phyloP scores from a whole-genome alignment of 2,113 vertebrate genomes.

The Agapornis roseicollis region DNA sequence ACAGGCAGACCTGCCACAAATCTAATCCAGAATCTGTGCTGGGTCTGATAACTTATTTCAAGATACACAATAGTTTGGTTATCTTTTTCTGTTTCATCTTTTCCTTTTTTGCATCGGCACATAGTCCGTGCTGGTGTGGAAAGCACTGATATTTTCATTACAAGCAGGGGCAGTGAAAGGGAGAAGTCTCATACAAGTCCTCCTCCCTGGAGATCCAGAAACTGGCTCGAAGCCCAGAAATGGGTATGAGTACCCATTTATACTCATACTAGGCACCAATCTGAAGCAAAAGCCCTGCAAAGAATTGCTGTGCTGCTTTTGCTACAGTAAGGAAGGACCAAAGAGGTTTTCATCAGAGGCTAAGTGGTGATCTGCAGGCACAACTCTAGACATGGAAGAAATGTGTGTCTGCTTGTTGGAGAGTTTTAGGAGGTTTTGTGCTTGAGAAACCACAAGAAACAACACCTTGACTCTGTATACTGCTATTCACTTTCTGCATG shows the following conservation, averaged over 20 bases:
- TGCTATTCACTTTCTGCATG: background rate
- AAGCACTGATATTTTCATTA: background rate
- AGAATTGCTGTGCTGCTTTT: background rate
- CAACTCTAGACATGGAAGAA: background rate
- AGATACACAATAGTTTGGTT: background rate
- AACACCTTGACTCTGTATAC: background rate
- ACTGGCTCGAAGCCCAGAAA: background rate
- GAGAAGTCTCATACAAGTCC: background rate
- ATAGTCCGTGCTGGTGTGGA: background rate
- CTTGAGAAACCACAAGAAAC: background rate
- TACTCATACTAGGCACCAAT: background rate
- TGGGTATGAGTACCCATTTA: accelerated
- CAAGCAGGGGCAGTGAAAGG: background rate
- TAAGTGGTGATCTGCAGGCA: background rate
- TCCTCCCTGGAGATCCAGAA: background rate
- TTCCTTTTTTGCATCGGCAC: background rate
- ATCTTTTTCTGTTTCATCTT: background rate
- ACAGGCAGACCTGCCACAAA: background rate
- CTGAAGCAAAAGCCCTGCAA: background rate
- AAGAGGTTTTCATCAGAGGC: background rate
- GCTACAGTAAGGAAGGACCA: background rate
- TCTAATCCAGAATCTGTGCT: background rate
- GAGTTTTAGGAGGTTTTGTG: background rate
- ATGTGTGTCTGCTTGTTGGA: background rate
- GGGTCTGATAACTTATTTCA: background rate